Percentiles rank a stretch among this genome's conserved stretches.
These are phyloP conservation scores for Sebastes diaconus DNA, from an alignment of 2,797 vertebrate species.

Conservation along the genomic window DNA sequence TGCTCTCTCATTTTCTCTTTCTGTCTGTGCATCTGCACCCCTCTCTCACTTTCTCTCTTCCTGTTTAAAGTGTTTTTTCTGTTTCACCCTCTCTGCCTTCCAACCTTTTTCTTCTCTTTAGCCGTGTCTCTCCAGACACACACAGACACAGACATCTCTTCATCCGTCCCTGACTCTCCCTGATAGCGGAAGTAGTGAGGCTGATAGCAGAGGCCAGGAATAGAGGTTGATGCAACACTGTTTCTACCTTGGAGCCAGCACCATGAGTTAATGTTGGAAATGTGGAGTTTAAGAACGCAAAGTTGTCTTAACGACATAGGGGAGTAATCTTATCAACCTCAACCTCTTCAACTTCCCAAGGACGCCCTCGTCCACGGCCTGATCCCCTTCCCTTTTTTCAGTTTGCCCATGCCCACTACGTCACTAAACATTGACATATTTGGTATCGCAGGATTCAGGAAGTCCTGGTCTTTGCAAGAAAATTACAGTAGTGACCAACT, in stretches of 20 bases:
- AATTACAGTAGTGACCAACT: no score
- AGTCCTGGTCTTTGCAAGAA: neutral
- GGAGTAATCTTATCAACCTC: neutral
- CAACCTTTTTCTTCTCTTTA: neutral
- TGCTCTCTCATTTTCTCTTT: conserved; percentile 7
- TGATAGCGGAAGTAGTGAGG: conserved; percentile 30
- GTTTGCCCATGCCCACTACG: neutral
- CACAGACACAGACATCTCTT: conserved; percentile 3
- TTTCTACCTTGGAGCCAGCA: conserved; percentile 10
- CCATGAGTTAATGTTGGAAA: neutral
- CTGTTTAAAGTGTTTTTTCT: neutral
- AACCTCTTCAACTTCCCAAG: neutral
- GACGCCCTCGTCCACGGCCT: neutral
- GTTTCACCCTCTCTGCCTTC: neutral
- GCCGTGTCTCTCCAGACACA: neutral
- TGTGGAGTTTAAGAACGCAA: neutral
- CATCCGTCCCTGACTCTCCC: conserved; percentile 22
- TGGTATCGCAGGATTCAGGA: neutral
- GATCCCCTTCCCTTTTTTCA: neutral
- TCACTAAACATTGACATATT: neutral
- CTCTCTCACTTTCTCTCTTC: conserved; percentile 1
- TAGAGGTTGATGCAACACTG: conserved; percentile 34
- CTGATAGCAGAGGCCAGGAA: conserved; percentile 63
- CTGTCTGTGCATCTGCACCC: neutral
- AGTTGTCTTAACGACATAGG: neutral